Evolutionary conservation across 2,797 vertebrate genomes (phyloP).

Genomic region (Gymnodraco acuticeps): DNA sequence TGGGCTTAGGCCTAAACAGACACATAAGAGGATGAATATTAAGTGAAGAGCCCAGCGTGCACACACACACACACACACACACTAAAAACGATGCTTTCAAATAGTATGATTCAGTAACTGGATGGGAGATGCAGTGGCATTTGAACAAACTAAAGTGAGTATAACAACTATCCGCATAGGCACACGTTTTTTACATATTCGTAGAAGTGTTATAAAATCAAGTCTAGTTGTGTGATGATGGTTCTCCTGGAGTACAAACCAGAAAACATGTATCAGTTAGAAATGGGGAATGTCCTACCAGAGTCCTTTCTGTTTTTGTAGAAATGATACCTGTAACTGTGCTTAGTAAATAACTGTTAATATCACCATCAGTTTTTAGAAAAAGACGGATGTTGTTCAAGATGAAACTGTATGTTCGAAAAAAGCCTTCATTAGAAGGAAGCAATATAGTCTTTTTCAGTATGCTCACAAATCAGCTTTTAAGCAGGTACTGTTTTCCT

Average conservation of each 20-base stretch:
- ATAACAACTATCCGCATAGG: conserved; percentile 16
- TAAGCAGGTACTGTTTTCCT: not conserved
- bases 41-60: conserved; percentile 11
- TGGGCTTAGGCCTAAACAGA: conserved; percentile 87
- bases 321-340: not conserved
- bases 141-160: conserved; percentile 27
- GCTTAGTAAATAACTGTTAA: not conserved
- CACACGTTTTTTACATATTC: conserved; percentile 23
- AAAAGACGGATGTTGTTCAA: not conserved
- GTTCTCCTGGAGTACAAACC: not conserved
- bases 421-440: not conserved
- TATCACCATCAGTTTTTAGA: not conserved
- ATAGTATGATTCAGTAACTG: conserved; percentile 40
- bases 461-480: not conserved
- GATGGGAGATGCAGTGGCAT: conserved; percentile 11
- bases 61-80: conserved; percentile 12
- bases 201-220: conserved; percentile 16
- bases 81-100: not conserved
- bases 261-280: not conserved
- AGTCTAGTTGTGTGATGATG: not conserved
- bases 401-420: not conserved
- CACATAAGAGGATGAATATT: conserved; percentile 49
- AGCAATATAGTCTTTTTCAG: not conserved
- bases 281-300: not conserved
- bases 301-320: not conserved